Evolutionary conservation across 2,888 invertebrate genomes (phyloP), one percentile per base, ranked within the genome.

Genomic region (Hesperia comma): DNA sequence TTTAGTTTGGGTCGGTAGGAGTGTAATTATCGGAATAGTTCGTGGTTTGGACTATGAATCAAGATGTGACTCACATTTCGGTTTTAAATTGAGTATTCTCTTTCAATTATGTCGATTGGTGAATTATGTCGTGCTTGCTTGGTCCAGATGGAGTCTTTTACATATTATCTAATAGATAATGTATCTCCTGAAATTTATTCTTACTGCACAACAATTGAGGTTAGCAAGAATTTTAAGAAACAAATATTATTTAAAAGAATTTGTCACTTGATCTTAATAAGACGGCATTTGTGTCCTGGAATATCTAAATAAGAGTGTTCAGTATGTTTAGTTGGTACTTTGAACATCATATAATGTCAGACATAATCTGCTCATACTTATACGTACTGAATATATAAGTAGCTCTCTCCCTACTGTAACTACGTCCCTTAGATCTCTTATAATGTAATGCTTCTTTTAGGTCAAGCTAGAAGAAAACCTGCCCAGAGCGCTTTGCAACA

Each of bases 161-260:
- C 74, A 1, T 88, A 86, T 71, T 72, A 76, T 63, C 73, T 93
- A 43, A 84, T 80, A 70, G 79, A 87, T 46, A 86, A 88, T 72
- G 83, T 90, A 69, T 82, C 87, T 26, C 75, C 85, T 1, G 86
- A 88, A 69, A 72, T 82, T 40, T 92, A 84, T 73, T 80, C 71
- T 55, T 92, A 86, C 76, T 93, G 92, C 70, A 93, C 92, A 61
- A 88, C 91, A 12, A 70, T 93, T 40, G 78, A 92, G 84, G 92
- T 92, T 78, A 73, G 61, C 21, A 58, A 21, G 46, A 33, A 8
- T 12, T 55, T 37, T 17, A 51, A 17, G 3, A 26, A 26, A 26
- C 26, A 26, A 26, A 26, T 5, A 26, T 5, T 4, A 26, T 26
- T 26, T 4, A 26, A 26, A 26, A 5, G 5, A 26, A 26, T 32